Base-by-base conservation (phyloP, 2,888 invertebrate genomes). In the Pantelozetes paolii region DNA sequence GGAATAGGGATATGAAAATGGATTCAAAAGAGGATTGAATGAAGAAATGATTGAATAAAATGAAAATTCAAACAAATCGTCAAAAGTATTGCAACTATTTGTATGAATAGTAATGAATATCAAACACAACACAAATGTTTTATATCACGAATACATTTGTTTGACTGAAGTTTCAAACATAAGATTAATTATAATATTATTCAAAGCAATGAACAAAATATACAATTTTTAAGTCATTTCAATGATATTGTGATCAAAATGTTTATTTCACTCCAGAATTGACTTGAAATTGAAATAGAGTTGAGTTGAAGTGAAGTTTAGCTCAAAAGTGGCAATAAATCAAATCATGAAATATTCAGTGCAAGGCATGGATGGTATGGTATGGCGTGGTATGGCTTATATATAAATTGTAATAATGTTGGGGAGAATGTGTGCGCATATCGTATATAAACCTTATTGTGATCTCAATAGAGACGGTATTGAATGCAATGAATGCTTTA, bases 261-360 rank as follows among this genome's bases (percentile, higher is more conserved):
- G 20, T 50, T 50, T 20, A 50, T 20, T 50, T 50, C 50, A 8
- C 20, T 50, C n/a, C 20, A 6, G 20, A 64, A 64, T 64, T 64
- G 64, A 36, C 32, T 64, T n/a, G 32, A 64, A 64, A 64, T 64
- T 64, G n/a, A 36, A 64, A 36, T 64, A n/a, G 64, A 64, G 64
- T 64, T 64, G 64, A 64, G 64, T 64, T 64, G 64, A 64, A 36
- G 64, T 64, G 64, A 64, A 36, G 64, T 64, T 64, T 32, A 18
- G n/a, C 32, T 36, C n/a, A 64, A 64, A 64, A 64, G 32, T 36
- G 32, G 64, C 36, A 28, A 64, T 64, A 64, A 64, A 64, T 64
- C 64, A 64, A 64, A 36, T 36, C 64, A 64, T 64, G 64, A 64
- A 64, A 64, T 64, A 64, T 64, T 64, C 64, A 64, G 64, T n/a